These are phyloP conservation scores for Boloria euphrosyne DNA, from an alignment of 2,888 invertebrate species.

Conservation along the genomic window DNA sequence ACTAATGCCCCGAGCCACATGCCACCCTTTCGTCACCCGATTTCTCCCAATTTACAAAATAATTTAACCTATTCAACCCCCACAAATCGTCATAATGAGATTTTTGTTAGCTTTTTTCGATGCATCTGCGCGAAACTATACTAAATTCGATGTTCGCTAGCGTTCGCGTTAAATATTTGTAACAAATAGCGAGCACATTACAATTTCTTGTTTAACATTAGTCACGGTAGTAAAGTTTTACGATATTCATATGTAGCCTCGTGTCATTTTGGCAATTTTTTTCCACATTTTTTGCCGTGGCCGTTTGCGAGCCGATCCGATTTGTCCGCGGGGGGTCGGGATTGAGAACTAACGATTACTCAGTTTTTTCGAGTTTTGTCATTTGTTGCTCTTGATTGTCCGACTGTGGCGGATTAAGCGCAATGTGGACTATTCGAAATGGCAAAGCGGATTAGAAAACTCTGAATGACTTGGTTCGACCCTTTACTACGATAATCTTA, in stretches of 20 bases:
- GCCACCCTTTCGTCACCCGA: slow-evolving; percentile 50
- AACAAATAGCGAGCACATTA: neutral
- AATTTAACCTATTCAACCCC: slow-evolving; percentile 49
- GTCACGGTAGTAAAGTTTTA: neutral
- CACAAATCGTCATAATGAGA: slow-evolving; percentile 65
- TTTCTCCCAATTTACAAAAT: slow-evolving; percentile 61
- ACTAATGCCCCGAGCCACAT: slow-evolving; percentile 42
- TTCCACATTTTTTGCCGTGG: slow-evolving; percentile 50
- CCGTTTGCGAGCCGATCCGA: slow-evolving; percentile 70
- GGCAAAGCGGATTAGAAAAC: slow-evolving; percentile 58
- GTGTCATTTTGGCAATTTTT: slow-evolving; percentile 67
- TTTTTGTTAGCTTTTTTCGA: slow-evolving; percentile 59
- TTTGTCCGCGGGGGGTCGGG: slow-evolving; percentile 73
- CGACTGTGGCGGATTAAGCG: slow-evolving; percentile 70
- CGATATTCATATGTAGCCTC: slow-evolving; percentile 50
- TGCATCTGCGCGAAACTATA: slow-evolving; percentile 63
- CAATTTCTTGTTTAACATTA: neutral
- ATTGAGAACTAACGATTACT: slow-evolving; percentile 69
- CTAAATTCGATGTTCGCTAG: neutral
- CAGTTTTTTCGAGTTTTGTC: slow-evolving; percentile 56
- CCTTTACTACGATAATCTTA: slow-evolving; percentile 17
- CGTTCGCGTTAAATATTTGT: neutral
- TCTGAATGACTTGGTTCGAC: slow-evolving; percentile 27
- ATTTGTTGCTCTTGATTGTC: slow-evolving; percentile 71
- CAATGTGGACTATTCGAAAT: slow-evolving; percentile 57